These are phyloP conservation scores for Dolichomitus sp. DNA, from an alignment of 2,888 invertebrate species.

Conservation along the genomic window DNA sequence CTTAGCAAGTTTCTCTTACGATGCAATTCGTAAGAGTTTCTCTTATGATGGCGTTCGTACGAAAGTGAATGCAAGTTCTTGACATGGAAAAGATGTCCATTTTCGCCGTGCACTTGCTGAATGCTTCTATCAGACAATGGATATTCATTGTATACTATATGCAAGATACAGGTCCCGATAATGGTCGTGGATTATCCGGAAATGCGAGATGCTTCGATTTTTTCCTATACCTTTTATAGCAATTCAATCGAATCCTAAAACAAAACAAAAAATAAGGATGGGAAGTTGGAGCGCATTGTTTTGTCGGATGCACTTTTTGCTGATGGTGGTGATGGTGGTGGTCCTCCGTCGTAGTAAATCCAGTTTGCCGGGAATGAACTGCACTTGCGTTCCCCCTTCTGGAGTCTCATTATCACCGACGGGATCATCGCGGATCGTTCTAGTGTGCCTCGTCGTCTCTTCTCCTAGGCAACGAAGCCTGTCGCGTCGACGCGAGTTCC, in stretches of 20 bases:
- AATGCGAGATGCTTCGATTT: slow-evolving; percentile 12
- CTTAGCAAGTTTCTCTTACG: background rate
- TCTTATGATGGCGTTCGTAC: background rate
- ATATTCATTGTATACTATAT: background rate
- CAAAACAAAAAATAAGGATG: background rate
- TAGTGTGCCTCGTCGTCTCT: slow-evolving; percentile 43
- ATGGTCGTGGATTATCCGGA: slow-evolving; percentile 42
- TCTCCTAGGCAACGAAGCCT: slow-evolving; percentile 23
- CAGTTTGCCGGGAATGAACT: slow-evolving; percentile 14
- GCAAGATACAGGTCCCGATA: slow-evolving; percentile 2
- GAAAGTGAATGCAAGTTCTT: background rate
- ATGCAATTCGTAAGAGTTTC: background rate
- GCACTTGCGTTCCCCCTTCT: slow-evolving; percentile 12
- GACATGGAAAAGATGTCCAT: background rate
- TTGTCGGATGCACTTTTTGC: slow-evolving; percentile 30
- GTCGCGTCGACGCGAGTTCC: slow-evolving; percentile 32
- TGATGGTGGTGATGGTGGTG: slow-evolving; percentile 29
- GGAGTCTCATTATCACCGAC: slow-evolving; percentile 61
- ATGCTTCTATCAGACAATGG: background rate
- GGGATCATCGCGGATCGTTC: slow-evolving; percentile 60
- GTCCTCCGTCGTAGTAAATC: slow-evolving; percentile 40
- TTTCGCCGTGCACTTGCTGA: background rate
- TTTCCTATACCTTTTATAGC: slow-evolving; percentile 1
- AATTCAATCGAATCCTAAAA: slow-evolving; percentile 39
- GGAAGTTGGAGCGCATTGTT: background rate